phyloP scores from a whole-genome alignment of 2,113 vertebrate species.

The Gavia stellata region DNA sequence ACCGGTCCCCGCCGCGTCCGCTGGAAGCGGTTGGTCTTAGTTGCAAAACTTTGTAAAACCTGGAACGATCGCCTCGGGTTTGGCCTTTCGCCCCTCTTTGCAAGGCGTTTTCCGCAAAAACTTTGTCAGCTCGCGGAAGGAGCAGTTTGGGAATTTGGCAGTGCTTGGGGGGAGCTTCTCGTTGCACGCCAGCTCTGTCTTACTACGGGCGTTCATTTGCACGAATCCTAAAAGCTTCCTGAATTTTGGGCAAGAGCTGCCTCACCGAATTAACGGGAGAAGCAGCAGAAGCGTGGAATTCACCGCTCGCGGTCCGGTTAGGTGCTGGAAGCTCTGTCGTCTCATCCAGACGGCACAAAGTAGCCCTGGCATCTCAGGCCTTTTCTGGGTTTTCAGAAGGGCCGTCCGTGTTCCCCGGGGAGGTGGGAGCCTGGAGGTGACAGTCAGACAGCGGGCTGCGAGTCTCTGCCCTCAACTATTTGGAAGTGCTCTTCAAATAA shows the following conservation, averaged over 20 bases:
- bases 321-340: neutral
- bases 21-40: neutral
- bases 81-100: neutral
- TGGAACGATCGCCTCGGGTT: rapidly evolving
- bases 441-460: neutral
- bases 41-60: neutral
- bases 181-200: neutral
- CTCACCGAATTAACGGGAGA: neutral
- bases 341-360: neutral
- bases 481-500: neutral
- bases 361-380: neutral
- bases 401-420: rapidly evolving
- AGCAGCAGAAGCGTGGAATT: neutral
- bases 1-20: neutral
- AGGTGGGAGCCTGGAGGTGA: neutral
- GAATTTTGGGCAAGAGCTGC: neutral
- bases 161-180: rapidly evolving
- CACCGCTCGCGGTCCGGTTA: rapidly evolving
- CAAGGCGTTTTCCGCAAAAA: neutral
- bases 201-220: neutral
- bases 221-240: neutral
- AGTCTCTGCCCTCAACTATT: neutral
- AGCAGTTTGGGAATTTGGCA: neutral
- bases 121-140: neutral
- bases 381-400: neutral